These are phyloP conservation scores for Sinosuthora webbiana DNA, from an alignment of 2,113 vertebrate genomes.

Conservation along the genomic window DNA sequence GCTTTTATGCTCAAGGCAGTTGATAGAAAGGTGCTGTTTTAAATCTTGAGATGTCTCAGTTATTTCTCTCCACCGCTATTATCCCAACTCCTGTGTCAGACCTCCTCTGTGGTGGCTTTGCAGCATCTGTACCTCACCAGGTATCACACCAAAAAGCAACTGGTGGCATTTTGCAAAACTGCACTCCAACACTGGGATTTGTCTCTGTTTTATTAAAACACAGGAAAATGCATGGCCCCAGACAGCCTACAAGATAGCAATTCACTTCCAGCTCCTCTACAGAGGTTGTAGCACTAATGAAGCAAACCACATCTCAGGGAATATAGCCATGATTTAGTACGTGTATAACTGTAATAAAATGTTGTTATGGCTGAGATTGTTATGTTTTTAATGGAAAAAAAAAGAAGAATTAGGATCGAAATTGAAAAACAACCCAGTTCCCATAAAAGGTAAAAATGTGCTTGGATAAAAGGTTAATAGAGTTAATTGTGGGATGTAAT, in stretches of 20 bases:
- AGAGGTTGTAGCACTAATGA: not conserved
- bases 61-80: not conserved
- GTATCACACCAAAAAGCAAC: not conserved
- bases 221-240: not conserved
- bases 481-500: not conserved
- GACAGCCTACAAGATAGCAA: not conserved
- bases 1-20: not conserved
- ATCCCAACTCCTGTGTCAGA: not conserved
- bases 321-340: not conserved
- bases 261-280: not conserved
- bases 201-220: not conserved
- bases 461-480: constrained; percentile 36
- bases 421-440: not conserved
- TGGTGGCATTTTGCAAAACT: not conserved
- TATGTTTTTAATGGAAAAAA: not conserved
- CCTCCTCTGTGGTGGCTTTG: not conserved
- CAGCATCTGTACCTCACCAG: not conserved
- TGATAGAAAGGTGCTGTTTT: not conserved
- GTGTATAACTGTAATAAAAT: not conserved
- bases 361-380: not conserved
- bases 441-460: not conserved
- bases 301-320: not conserved
- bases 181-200: not conserved
- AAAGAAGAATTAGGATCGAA: not conserved
- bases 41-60: not conserved